phyloP scores from a whole-genome alignment of 2,797 vertebrate species.

The Cheirogaleus major region DNA sequence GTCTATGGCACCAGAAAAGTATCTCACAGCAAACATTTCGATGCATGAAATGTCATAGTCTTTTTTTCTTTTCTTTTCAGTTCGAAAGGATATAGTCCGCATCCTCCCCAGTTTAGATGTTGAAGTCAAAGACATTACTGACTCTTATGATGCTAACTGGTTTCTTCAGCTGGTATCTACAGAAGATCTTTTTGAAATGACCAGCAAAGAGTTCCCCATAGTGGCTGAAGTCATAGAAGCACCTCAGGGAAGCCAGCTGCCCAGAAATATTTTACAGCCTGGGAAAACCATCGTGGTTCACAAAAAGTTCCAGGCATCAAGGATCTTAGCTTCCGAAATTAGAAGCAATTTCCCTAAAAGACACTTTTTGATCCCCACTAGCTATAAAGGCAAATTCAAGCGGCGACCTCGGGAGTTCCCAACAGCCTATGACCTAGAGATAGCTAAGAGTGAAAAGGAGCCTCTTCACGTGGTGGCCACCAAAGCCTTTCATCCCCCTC shows the following conservation, averaged over 20 bases:
- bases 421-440: conserved; percentile 90
- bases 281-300: conserved; percentile 88
- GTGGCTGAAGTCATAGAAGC: conserved; percentile 88
- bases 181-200: conserved; percentile 87
- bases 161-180: conserved; percentile 89
- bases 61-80: conserved; percentile 81
- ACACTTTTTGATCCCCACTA: conserved; percentile 90
- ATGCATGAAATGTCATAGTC: conserved; percentile 41
- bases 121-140: conserved; percentile 92
- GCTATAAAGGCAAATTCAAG: conserved; percentile 91
- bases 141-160: conserved; percentile 83
- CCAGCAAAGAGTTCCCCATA: conserved; percentile 87
- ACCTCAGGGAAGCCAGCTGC: conserved; percentile 74
- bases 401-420: conserved; percentile 89
- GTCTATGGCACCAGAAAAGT: not conserved
- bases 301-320: conserved; percentile 84
- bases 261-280: conserved; percentile 77
- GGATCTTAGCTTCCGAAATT: conserved; percentile 90
- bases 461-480: conserved; percentile 90
- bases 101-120: conserved; percentile 91
- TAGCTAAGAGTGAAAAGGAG: conserved; percentile 87
- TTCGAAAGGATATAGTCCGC: conserved; percentile 86
- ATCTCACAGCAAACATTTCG: not conserved
- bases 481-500: conserved; percentile 85
- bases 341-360: conserved; percentile 86